phyloP scores from a whole-genome alignment of 2,888 invertebrate genomes.

The Trilocha varians region DNA sequence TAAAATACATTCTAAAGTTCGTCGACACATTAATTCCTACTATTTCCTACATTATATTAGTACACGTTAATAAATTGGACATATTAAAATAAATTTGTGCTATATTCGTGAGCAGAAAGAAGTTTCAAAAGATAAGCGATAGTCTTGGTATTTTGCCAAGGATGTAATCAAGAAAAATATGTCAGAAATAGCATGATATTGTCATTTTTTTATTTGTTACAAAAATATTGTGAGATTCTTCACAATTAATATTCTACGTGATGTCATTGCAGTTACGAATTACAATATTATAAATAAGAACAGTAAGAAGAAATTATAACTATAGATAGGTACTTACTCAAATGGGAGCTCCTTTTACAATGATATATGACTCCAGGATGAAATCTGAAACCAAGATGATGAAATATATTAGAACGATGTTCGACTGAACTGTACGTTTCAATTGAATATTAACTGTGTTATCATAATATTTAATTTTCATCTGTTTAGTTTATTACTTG shows the following conservation, averaged over 20 bases:
- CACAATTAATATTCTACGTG: slow-evolving; percentile 41
- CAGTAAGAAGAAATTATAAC: not conserved
- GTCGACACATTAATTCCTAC: too few species aligned
- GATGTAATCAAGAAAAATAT: slow-evolving; percentile 64
- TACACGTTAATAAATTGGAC: too few species aligned
- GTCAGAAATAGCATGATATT: slow-evolving; percentile 51
- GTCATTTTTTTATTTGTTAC: slow-evolving; percentile 47
- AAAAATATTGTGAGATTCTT: slow-evolving; percentile 51
- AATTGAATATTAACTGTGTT: not conserved
- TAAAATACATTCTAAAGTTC: too few species aligned
- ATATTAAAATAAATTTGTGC: too few species aligned
- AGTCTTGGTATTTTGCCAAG: slow-evolving; percentile 63
- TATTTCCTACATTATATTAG: too few species aligned
- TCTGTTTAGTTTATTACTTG: too few species aligned
- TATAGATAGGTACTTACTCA: slow-evolving; percentile 42
- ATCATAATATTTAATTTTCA: too few species aligned
- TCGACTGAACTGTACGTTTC: not conserved
- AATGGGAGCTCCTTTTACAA: slow-evolving; percentile 53
- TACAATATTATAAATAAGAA: not conserved
- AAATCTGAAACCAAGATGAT: slow-evolving; percentile 49
- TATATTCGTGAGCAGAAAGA: slow-evolving; percentile 38
- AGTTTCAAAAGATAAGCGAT: slow-evolving; percentile 58
- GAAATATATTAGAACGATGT: not conserved
- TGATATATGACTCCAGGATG: slow-evolving; percentile 66
- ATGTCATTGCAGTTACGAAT: slow-evolving; percentile 19